These are phyloP conservation scores for Lepeophtheirus salmonis DNA, from an alignment of 1,140 invertebrate species.

Conservation along the genomic window DNA sequence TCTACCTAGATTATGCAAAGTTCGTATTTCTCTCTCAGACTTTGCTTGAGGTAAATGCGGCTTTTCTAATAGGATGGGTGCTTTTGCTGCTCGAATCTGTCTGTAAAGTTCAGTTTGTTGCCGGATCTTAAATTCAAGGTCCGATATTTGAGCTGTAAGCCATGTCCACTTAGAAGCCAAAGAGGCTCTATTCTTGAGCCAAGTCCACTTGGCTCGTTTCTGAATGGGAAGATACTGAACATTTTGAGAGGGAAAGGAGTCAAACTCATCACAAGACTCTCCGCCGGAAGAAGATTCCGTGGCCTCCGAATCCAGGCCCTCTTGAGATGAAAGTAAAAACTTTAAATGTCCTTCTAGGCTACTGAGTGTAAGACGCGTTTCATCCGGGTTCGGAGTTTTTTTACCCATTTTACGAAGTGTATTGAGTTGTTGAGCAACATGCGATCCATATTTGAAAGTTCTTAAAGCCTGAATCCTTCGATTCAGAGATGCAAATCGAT, in stretches of 20 bases:
- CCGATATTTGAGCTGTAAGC: conserved; percentile 72
- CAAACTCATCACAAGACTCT: conserved; percentile 76
- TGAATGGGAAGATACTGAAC: conserved; percentile 22
- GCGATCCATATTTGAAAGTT: background rate
- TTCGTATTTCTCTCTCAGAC: background rate
- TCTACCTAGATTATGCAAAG: background rate
- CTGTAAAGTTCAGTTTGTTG: conserved; percentile 61
- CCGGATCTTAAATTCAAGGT: conserved; percentile 73
- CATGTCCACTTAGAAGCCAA: conserved; percentile 73
- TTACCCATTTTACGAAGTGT: no score
- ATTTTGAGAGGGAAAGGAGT: conserved; percentile 27
- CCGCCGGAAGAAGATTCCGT: conserved; percentile 80
- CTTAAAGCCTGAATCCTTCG: background rate
- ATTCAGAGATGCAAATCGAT: background rate
- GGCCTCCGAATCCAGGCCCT: conserved; percentile 54
- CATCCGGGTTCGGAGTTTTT: no score
- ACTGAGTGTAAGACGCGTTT: background rate
- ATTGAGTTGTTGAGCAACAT: background rate
- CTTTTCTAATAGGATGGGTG: conserved; percentile 21
- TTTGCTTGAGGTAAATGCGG: conserved; percentile 6
- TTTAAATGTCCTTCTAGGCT: background rate
- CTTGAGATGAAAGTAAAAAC: background rate
- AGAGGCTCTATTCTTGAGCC: conserved; percentile 51
- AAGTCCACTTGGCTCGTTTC: conserved; percentile 63
- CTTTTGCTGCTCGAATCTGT: conserved; percentile 29